Conservation (phyloP, 1,140 invertebrate genomes). For the Microvelia longipes region DNA sequence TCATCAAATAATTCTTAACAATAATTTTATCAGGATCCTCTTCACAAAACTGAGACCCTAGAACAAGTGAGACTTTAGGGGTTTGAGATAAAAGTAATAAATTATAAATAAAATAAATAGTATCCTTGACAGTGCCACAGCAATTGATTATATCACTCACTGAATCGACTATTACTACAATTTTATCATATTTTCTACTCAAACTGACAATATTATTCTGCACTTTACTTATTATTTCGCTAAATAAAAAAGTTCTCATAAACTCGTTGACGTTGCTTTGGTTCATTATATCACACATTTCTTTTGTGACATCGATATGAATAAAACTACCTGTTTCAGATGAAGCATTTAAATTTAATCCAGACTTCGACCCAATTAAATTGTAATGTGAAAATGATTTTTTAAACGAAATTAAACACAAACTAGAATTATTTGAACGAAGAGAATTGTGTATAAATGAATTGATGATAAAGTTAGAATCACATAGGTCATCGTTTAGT, state of each 20-base stretch:
- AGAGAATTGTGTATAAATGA: neutral
- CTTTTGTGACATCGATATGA: neutral
- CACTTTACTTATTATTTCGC: neutral
- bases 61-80: neutral
- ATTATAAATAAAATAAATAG: neutral
- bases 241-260: neutral
- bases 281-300: neutral
- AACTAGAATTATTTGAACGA: neutral
- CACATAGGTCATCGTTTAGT: neutral
- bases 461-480: neutral
- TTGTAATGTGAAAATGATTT: neutral
- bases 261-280: neutral
- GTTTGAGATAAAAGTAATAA: neutral
- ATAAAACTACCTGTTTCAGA: neutral
- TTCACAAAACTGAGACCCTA: neutral
- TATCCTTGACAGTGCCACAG: neutral
- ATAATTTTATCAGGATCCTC: neutral
- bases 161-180: neutral
- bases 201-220: neutral
- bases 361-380: neutral
- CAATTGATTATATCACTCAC: neutral
- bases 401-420: neutral
- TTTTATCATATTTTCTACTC: neutral
- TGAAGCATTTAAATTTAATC: neutral
- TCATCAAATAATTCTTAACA: neutral